Conservation (phyloP, 2,888 invertebrate species). For the Drosophila incognita region DNA sequence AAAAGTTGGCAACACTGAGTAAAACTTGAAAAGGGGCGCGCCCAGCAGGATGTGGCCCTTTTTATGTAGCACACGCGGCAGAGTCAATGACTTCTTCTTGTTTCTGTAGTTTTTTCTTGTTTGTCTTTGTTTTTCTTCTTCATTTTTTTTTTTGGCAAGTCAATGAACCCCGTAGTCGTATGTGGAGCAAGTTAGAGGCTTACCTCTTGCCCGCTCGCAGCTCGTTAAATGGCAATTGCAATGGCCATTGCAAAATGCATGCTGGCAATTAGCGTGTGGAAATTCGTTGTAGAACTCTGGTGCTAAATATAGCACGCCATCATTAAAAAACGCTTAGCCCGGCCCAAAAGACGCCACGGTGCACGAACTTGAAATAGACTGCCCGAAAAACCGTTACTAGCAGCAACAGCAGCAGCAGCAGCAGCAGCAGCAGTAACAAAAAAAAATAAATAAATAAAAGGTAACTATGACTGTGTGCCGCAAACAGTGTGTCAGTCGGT, state of each 20-base stretch:
- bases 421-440: constrained; percentile 3
- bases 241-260: constrained; percentile 66
- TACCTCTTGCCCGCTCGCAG: constrained; percentile 6
- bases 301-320: constrained; percentile 76
- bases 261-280: constrained; percentile 65
- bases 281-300: constrained; percentile 60
- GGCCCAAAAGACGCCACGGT: constrained; percentile 35
- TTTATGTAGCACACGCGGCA: constrained; percentile 22
- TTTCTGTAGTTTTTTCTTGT: not conserved
- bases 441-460: constrained; percentile 12
- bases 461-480: constrained; percentile 29
- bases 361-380: constrained; percentile 63
- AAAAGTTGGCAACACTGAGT: constrained; percentile 6
- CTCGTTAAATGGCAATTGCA: constrained; percentile 66
- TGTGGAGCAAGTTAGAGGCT: constrained; percentile 56
- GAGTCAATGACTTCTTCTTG: constrained; percentile 58
- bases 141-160: constrained; percentile 52
- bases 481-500: constrained; percentile 78
- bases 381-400: constrained; percentile 64
- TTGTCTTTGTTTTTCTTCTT: constrained; percentile 7
- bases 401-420: constrained; percentile 14
- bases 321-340: constrained; percentile 76
- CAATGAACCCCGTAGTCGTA: constrained; percentile 60
- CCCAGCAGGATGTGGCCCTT: constrained; percentile 12
- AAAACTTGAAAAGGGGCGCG: constrained; percentile 1